phyloP scores from a whole-genome alignment of 2,888 invertebrate genomes.

The Petrolisthes manimaculis region DNA sequence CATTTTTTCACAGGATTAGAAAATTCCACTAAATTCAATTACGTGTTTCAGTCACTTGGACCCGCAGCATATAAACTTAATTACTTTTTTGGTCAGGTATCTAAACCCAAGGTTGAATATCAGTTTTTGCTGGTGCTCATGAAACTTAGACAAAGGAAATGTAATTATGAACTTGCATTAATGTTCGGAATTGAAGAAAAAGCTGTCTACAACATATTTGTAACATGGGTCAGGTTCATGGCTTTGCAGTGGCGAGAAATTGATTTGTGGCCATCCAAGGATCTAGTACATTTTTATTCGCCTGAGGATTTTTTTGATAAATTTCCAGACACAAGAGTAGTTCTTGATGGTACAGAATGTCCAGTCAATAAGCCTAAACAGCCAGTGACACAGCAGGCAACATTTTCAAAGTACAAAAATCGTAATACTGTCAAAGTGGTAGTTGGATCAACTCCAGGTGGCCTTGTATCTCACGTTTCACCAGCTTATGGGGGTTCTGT shows the following conservation, averaged over 20 bases:
- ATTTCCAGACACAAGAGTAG: slow-evolving; percentile 11
- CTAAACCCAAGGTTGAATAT: neutral
- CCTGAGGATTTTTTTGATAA: neutral
- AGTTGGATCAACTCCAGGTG: slow-evolving; percentile 12
- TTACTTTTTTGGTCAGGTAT: neutral
- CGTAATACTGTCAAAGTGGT: slow-evolving; percentile 14
- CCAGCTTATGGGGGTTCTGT: slow-evolving; percentile 10
- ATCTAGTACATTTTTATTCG: slow-evolving; percentile 1
- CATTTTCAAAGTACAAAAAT: neutral
- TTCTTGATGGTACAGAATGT: neutral
- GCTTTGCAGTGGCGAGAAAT: slow-evolving; percentile 14
- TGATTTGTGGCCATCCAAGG: neutral
- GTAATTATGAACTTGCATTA: slow-evolving; percentile 3
- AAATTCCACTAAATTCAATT: neutral
- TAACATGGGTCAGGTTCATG: slow-evolving; percentile 7
- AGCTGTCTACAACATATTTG: slow-evolving; percentile 7
- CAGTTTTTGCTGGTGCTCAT: neutral
- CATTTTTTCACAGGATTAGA: slow-evolving; percentile 3
- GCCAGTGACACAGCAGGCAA: slow-evolving; percentile 8
- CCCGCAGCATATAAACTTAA: neutral
- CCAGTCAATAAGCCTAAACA: neutral
- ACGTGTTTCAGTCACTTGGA: neutral
- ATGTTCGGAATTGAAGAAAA: slow-evolving; percentile 4
- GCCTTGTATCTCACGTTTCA: slow-evolving; percentile 11
- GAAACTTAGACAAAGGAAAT: neutral